Evolutionary conservation across 2,888 invertebrate genomes (phyloP).

Genomic region (Nematopogon swammerdamellus): DNA sequence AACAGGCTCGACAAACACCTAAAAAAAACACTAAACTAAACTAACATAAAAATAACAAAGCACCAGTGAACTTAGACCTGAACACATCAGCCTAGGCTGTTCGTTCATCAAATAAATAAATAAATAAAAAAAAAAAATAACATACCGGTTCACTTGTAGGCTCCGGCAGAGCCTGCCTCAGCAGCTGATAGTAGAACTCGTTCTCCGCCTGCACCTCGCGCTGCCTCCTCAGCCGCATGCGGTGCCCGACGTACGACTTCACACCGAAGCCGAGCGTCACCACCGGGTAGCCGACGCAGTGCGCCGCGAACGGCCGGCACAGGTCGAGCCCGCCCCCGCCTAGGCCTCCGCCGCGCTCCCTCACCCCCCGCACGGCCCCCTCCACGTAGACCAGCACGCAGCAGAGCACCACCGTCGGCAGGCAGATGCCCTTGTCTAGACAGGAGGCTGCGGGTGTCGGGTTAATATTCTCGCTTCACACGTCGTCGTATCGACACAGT

Average conservation of each 20-base stretch:
- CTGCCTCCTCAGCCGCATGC: slow-evolving; percentile 88
- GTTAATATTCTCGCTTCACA: no score
- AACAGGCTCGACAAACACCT: no score
- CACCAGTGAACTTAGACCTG: no score
- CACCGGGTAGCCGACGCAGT: slow-evolving; percentile 90
- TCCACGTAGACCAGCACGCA: slow-evolving; percentile 92
- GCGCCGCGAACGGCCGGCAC: slow-evolving; percentile 94
- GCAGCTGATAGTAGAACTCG: slow-evolving; percentile 89
- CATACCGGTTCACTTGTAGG: slow-evolving; percentile 29
- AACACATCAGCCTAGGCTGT: no score
- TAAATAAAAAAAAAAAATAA: no score
- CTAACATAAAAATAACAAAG: no score
- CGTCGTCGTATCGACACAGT: no score
- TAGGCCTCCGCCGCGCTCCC: slow-evolving; percentile 44
- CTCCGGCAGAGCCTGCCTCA: slow-evolving; percentile 86
- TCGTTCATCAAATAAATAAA: no score
- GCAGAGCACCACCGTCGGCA: slow-evolving; percentile 93
- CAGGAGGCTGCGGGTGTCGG: neutral
- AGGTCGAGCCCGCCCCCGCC: slow-evolving; percentile 85
- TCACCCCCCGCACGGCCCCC: slow-evolving; percentile 80
- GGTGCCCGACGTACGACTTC: slow-evolving; percentile 88
- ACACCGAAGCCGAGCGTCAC: slow-evolving; percentile 95
- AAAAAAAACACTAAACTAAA: no score
- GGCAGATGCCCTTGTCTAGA: slow-evolving; percentile 86
- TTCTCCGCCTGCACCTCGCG: slow-evolving; percentile 93